A percentile compares a stretch with the other conserved stretches of the same genome.
Conservation (phyloP, 2,888 invertebrate species). For the Andrena fulva region DNA sequence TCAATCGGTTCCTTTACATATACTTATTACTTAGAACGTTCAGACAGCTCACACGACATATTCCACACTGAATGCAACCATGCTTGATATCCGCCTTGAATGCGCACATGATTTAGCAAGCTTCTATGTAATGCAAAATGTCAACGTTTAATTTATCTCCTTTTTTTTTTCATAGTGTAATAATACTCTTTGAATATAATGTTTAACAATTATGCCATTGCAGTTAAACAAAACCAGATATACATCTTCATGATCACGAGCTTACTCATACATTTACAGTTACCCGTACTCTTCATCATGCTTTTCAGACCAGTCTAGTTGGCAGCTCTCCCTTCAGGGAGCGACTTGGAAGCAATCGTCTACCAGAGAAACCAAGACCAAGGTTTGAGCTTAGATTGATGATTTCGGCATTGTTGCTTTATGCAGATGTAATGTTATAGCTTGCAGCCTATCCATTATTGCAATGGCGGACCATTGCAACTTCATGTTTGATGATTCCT, state of each 20-base stretch:
- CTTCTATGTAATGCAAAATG: slow-evolving; percentile 69
- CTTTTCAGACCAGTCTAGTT: slow-evolving; percentile 87
- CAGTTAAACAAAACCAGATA: slow-evolving; percentile 66
- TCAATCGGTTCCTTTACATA: slow-evolving; percentile 41
- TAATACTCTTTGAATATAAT: slow-evolving; percentile 47
- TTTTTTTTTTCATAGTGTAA: slow-evolving; percentile 61
- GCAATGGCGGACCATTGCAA: slow-evolving; percentile 54
- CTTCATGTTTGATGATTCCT: slow-evolving; percentile 79
- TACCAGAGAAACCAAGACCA: slow-evolving; percentile 93
- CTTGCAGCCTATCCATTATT: slow-evolving; percentile 61
- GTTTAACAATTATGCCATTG: slow-evolving; percentile 60
- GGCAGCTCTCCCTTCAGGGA: slow-evolving; percentile 95
- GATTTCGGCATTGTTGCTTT: slow-evolving; percentile 68
- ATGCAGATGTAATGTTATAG: slow-evolving; percentile 66
- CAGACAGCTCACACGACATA: slow-evolving; percentile 66
- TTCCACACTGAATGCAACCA: slow-evolving; percentile 63
- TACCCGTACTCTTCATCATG: slow-evolving; percentile 74
- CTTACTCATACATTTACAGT: slow-evolving; percentile 66
- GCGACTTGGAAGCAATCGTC: slow-evolving; percentile 94
- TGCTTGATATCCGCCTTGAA: slow-evolving; percentile 75
- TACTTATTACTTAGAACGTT: slow-evolving; percentile 54
- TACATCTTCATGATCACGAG: slow-evolving; percentile 65
- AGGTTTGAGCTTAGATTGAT: slow-evolving; percentile 87
- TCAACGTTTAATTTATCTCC: slow-evolving; percentile 64
- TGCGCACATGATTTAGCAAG: slow-evolving; percentile 73